Conservation (phyloP, 2,888 invertebrate genomes). For the Dryobota labecula region DNA sequence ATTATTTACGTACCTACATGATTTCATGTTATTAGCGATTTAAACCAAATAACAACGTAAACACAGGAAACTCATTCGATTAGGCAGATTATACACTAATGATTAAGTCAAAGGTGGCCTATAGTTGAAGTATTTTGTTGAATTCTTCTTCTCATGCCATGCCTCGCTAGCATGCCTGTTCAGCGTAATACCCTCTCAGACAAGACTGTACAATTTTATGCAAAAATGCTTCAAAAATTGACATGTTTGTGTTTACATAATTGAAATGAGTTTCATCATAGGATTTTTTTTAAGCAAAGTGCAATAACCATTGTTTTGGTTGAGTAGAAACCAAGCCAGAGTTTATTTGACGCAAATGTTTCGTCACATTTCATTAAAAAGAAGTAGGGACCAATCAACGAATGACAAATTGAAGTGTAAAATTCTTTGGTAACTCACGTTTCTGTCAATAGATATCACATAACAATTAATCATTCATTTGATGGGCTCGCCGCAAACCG, state of each 20-base stretch:
- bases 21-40: constrained; percentile 6
- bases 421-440: constrained; percentile 55
- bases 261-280: constrained; percentile 12
- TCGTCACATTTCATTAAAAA: constrained; percentile 62
- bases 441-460: constrained; percentile 54
- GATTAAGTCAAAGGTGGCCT: background rate
- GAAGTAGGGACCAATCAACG: constrained; percentile 57
- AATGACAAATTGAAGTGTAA: constrained; percentile 63
- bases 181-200: background rate
- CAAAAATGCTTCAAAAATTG: background rate
- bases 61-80: background rate
- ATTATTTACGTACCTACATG: background rate
- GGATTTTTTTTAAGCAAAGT: constrained; percentile 44
- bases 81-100: background rate
- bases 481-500: constrained; percentile 24
- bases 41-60: constrained; percentile 14
- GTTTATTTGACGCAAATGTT: constrained; percentile 59
- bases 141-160: background rate
- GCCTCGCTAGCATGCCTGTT: no score
- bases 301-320: constrained; percentile 60
- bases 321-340: constrained; percentile 69
- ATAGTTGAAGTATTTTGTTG: background rate
- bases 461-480: constrained; percentile 56
- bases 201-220: background rate
- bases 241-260: background rate